Evolutionary conservation across 2,888 invertebrate genomes (phyloP), one percentile per base, ranked within the genome.

Genomic region (Meteorus cinctellus): DNA sequence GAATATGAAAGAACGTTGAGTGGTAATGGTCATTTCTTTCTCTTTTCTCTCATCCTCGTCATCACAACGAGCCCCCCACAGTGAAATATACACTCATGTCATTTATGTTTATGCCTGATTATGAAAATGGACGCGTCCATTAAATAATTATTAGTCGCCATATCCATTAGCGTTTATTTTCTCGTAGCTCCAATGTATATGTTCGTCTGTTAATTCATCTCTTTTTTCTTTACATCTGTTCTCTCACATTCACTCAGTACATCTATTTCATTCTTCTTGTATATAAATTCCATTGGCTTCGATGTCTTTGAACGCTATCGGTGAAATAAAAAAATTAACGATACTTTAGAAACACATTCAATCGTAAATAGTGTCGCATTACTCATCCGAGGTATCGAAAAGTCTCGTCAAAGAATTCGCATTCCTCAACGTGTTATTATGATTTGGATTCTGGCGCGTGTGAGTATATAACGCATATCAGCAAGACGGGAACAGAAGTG

Each of bases 401-500:
- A 69, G 36, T 48, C 29, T 62, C 31, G 62, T 66, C 16, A 27
- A 59, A 36, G 48, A 48, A 48, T 48, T 48, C 70, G 51, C 36
- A 31, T 70, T 66, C 63, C 31, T 60, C 45, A 36, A 76, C 69
- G 74, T 74, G 75, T 48, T 48, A n/a, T 48, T 48, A 48, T 48
- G 4, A 10, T n/a, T 48, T 48, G 16, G n/a, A n/a, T 48, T 16
- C 48, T 16, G 16, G 4, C 48, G 48, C n/a, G 48, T n/a, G 48
- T n/a, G 48, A 48, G 48, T n/a, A n/a, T 48, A 48, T n/a, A 45
- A 31, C 79, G 80, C 81, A 79, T 84, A 84, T 83, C 83, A 77
- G 81, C 78, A 77, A 80, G 77, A 79, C 80, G 80, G 6, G 80
- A 81, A 80, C 81, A 84, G 82, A 85, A 85, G 86, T 84, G 85